Evolutionary conservation across 2,113 vertebrate genomes (phyloP).

Genomic region (Hepsetus odoe): DNA sequence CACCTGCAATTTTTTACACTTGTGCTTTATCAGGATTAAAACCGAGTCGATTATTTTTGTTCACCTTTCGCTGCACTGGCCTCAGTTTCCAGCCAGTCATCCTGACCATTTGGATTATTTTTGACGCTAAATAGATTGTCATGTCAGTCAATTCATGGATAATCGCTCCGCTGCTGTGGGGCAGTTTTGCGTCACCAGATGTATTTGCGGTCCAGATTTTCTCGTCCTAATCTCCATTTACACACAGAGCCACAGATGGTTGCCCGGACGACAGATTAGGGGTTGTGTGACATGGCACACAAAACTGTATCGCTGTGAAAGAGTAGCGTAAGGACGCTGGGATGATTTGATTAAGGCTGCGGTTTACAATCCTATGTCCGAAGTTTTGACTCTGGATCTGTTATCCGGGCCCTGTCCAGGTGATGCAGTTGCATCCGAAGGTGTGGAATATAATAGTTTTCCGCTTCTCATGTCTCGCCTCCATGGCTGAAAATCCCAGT

Average conservation of each 20-base stretch:
- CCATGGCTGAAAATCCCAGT: constrained; percentile 62
- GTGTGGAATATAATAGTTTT: constrained; percentile 11
- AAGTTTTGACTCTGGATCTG: too few species aligned
- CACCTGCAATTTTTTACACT: neutral
- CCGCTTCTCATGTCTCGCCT: constrained; percentile 49
- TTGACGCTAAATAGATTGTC: neutral
- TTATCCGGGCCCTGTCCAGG: constrained; percentile 6
- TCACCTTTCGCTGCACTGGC: neutral
- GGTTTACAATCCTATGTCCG: constrained; percentile 53
- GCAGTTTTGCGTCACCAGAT: constrained; percentile 26
- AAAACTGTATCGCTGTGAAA: neutral
- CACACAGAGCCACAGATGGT: neutral
- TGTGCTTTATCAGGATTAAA: neutral
- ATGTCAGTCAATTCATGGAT: constrained; percentile 4
- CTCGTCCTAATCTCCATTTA: neutral
- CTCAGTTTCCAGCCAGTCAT: neutral
- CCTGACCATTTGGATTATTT: neutral
- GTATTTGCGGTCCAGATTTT: neutral
- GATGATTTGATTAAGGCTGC: neutral
- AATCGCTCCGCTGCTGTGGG: constrained; percentile 13
- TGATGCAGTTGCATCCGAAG: constrained; percentile 1
- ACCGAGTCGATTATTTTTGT: neutral
- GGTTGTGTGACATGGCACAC: neutral
- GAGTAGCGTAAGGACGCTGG: neutral
- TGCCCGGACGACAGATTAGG: neutral